Evolutionary conservation across 2,888 invertebrate species (phyloP), one percentile per base, ranked within the genome.

Genomic region (Dorcus hopei): DNA sequence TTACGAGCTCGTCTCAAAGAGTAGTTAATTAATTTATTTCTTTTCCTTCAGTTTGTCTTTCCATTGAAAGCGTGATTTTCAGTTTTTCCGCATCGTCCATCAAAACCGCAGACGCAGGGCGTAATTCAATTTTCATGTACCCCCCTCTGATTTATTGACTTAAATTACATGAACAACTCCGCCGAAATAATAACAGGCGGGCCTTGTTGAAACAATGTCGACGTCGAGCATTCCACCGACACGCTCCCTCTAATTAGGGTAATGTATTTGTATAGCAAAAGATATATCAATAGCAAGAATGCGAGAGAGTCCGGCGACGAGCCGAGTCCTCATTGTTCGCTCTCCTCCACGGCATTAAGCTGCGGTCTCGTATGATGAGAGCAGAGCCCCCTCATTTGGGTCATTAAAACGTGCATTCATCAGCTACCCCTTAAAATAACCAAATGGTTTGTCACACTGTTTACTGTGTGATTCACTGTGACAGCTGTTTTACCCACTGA

Each of bases 301-400:
- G 42, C 33, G 19, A 56, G 38, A 49, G 39, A 33, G 26, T 33
- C 26, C 26, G 42, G 42, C 11, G 11, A 42, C 42, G 42, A 42
- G 42, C 19, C 5, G 42, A 5, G 11, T 9, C 42, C 11, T 42
- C 42, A 16, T 14, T 16, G 11, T 42, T 42, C 14, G 42, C 7
- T 6, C 11, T 42, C 14, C 11, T 42, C 14, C 11, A 11, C 42
- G 42, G 49, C 42, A 58, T 54, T 54, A 38, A 54, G 54, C 42
- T 43, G 58, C 42, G 54, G 58, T 52, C 43, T 58, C 54, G 54
- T 56, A 52, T 57, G 41, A 41, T 50, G 57, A 11, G 16, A 11
- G 42, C 55, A 49, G 39, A 40, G 48, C 43, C 61, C 58, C 61
- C 54, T 58, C 58, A 61, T 61, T 61, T 49, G 52, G 58, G 61